Percentiles rank a stretch among this genome's conserved stretches.
phyloP scores from a whole-genome alignment of 64 coral and sea anemone genomes.

The Porites australiensis region DNA sequence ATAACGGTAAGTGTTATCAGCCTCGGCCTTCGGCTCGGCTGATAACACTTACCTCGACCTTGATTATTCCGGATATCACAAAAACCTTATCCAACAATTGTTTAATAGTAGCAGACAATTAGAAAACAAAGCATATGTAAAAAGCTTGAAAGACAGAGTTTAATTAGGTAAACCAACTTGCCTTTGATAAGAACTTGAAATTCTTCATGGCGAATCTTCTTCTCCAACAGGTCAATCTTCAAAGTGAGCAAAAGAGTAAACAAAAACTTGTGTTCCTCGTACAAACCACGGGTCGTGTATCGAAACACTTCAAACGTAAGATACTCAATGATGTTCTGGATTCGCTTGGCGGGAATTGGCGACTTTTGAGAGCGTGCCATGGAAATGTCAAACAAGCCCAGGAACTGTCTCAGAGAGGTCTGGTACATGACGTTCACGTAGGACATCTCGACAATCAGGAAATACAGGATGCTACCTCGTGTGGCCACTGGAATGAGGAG shows the following conservation, averaged over 20 bases:
- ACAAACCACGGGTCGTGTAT: conserved; percentile 96
- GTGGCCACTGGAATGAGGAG: conserved; percentile 76
- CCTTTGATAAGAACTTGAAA: conserved; percentile 99
- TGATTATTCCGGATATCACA: no score
- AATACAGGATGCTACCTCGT: conserved; percentile 97
- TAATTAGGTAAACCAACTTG: neutral
- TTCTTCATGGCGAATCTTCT: conserved; percentile 89
- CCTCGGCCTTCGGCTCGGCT: no score
- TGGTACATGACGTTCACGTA: conserved; percentile 99
- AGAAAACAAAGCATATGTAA: no score
- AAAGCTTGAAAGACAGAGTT: no score
- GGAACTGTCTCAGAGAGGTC: conserved; percentile 97
- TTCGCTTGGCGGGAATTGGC: conserved; percentile 96
- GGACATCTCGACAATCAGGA: conserved; percentile 99
- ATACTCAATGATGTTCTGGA: conserved; percentile 96
- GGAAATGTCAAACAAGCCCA: conserved; percentile 95
- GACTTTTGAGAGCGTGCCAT: conserved; percentile 98
- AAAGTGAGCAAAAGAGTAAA: conserved; percentile 91
- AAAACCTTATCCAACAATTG: no score
- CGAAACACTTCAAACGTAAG: conserved; percentile 98
- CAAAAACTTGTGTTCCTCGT: conserved; percentile 95
- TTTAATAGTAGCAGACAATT: no score
- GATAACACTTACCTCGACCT: no score
- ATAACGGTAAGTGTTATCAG: no score
- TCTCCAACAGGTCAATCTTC: conserved; percentile 95